These are phyloP conservation scores for Vultur gryphus DNA, from an alignment of 2,797 vertebrate species.

Conservation along the genomic window DNA sequence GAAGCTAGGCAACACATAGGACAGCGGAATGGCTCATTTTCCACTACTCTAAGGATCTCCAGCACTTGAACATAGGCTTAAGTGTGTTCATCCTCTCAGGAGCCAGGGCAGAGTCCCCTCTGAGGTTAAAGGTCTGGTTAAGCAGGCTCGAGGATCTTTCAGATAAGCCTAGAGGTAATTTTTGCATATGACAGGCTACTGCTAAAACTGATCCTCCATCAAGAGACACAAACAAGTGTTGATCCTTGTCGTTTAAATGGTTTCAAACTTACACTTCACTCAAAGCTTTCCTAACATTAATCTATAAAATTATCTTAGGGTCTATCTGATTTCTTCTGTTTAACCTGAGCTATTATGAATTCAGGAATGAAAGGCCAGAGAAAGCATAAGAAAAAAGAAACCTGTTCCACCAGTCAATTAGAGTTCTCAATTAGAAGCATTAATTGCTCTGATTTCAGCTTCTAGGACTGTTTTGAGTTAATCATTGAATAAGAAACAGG, in stretches of 20 bases:
- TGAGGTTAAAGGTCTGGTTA: neutral
- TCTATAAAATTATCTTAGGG: neutral
- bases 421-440: neutral
- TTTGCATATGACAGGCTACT: neutral
- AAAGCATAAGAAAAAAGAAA: neutral
- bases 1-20: neutral
- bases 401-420: neutral
- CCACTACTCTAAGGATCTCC: neutral
- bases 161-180: neutral
- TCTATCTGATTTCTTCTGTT: neutral
- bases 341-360: neutral
- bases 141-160: neutral
- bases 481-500: neutral
- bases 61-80: neutral
- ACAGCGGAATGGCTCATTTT: neutral
- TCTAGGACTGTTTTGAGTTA: neutral
- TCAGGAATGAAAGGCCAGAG: neutral
- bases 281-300: neutral
- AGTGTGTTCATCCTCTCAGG: neutral
- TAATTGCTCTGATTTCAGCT: neutral
- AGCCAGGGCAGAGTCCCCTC: neutral
- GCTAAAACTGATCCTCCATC: neutral
- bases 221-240: neutral
- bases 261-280: neutral
- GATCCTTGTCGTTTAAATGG: neutral